phyloP scores from a whole-genome alignment of 2,888 invertebrate genomes.

The Andrena trimmerana region DNA sequence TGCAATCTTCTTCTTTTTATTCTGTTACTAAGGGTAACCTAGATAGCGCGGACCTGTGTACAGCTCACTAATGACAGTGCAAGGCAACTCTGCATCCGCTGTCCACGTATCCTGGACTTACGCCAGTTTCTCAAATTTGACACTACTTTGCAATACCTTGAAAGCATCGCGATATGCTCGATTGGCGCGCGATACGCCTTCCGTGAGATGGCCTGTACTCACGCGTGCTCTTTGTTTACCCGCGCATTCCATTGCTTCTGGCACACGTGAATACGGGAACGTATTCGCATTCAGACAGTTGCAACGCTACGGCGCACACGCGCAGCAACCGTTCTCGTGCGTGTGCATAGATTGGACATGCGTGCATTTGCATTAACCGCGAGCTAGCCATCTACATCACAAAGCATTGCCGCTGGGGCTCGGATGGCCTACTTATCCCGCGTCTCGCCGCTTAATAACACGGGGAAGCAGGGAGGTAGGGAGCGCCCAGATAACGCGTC shows the following conservation, averaged over 20 bases:
- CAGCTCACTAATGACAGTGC: no score
- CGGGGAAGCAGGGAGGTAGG: slow-evolving; percentile 38
- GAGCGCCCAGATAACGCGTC: slow-evolving; percentile 56
- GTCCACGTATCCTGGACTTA: no score
- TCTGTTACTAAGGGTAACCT: no score
- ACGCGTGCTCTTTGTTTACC: slow-evolving; percentile 72
- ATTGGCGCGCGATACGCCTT: slow-evolving; percentile 7
- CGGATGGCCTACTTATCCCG: slow-evolving; percentile 76
- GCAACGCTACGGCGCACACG: slow-evolving; percentile 16
- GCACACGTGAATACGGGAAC: not conserved
- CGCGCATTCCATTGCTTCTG: slow-evolving; percentile 65
- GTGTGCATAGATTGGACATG: slow-evolving; percentile 19
- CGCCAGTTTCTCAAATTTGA: no score
- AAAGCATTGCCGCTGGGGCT: slow-evolving; percentile 69
- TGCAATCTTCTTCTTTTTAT: no score
- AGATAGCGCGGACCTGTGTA: no score
- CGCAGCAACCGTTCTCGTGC: slow-evolving; percentile 3
- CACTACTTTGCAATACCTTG: no score
- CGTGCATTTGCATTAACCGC: slow-evolving; percentile 59
- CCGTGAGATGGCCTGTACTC: slow-evolving; percentile 29
- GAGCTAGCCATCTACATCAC: slow-evolving; percentile 72
- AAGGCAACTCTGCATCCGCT: no score
- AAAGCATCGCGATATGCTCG: not conserved
- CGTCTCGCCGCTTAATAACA: slow-evolving; percentile 64
- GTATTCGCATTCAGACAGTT: not conserved